Percentiles rank a stretch among this genome's conserved stretches.
These are phyloP conservation scores for Syndactyla subalaris DNA, from an alignment of 2,797 vertebrate species.

Conservation along the genomic window DNA sequence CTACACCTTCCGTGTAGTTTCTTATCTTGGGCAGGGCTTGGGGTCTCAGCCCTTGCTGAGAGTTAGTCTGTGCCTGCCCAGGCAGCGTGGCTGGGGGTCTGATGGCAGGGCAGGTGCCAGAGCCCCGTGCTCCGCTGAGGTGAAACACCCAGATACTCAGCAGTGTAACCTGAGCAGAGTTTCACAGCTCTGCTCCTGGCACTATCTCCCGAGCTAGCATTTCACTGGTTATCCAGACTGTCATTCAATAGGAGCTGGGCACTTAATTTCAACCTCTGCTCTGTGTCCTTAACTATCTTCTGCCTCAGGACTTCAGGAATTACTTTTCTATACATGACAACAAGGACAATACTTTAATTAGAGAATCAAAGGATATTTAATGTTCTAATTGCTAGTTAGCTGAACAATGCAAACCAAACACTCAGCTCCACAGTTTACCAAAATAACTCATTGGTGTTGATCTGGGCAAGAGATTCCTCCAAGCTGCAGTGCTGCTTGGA, in stretches of 20 bases:
- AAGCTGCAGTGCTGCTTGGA: neutral
- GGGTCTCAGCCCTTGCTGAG: neutral
- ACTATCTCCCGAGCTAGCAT: neutral
- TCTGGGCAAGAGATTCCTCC: neutral
- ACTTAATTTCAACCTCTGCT: neutral
- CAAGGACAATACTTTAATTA: neutral
- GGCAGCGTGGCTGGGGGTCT: neutral
- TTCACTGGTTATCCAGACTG: neutral
- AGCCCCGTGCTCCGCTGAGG: fast-evolving
- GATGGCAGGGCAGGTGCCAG: fast-evolving
- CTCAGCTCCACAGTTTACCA: neutral
- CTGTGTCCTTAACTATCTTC: neutral
- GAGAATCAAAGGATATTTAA: neutral
- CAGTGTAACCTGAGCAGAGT: neutral
- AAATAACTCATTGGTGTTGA: neutral
- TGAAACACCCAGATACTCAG: neutral
- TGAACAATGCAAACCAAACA: neutral
- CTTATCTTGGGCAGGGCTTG: neutral
- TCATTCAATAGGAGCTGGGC: neutral
- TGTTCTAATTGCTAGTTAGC: neutral
- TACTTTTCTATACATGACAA: neutral
- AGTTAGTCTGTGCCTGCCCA: neutral
- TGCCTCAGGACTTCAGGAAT: neutral
- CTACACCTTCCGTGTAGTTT: fast-evolving
- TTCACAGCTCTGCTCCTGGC: neutral